A percentile compares a stretch with the other conserved stretches of the same genome.
These are phyloP conservation scores for Trichomycterus rosablanca DNA, from an alignment of 2,113 vertebrate genomes.

Conservation along the genomic window DNA sequence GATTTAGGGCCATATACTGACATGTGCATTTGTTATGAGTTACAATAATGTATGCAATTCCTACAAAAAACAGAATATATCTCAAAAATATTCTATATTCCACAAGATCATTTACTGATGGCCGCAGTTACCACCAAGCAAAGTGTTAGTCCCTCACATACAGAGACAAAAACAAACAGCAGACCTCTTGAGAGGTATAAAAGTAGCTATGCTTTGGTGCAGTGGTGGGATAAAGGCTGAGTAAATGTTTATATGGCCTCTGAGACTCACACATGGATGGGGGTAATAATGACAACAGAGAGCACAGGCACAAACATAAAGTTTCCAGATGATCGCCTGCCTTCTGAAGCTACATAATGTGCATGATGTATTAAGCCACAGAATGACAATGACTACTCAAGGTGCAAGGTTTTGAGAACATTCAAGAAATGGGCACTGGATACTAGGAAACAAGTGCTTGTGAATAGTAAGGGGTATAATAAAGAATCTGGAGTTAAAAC, in stretches of 20 bases:
- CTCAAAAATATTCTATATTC: too few species aligned
- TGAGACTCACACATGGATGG: constrained; percentile 58
- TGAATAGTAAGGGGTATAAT: too few species aligned
- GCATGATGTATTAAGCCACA: neutral
- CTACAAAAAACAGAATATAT: too few species aligned
- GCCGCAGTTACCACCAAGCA: neutral
- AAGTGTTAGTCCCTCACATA: constrained; percentile 2
- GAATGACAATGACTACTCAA: neutral
- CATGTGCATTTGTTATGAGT: too few species aligned
- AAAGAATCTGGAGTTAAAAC: too few species aligned
- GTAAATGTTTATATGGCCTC: constrained; percentile 71
- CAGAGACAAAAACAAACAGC: constrained; percentile 4
- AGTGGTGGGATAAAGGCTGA: constrained; percentile 54
- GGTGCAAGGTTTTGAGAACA: too few species aligned
- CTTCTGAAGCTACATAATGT: neutral
- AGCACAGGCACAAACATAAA: constrained; percentile 4
- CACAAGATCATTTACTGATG: too few species aligned
- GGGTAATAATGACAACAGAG: constrained; percentile 65
- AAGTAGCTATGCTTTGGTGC: constrained; percentile 49
- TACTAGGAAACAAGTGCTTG: too few species aligned
- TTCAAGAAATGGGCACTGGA: too few species aligned
- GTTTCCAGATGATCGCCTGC: neutral
- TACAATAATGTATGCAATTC: too few species aligned
- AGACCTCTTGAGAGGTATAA: constrained; percentile 69
- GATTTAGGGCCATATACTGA: neutral